Conservation (phyloP, 2,888 invertebrate species). For the Leucophora obtusa region DNA sequence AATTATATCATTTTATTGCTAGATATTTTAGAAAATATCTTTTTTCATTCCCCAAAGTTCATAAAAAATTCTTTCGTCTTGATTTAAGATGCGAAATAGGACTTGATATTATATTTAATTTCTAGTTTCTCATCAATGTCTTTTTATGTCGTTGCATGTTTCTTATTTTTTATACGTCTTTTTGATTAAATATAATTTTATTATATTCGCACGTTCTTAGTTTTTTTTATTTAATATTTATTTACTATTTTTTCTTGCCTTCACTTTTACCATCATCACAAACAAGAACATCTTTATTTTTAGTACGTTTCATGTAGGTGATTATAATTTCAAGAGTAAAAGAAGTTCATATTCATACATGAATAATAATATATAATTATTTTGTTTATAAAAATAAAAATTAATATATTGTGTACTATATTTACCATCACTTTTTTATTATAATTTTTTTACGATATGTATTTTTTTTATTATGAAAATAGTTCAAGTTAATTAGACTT, state of each 20-base stretch:
- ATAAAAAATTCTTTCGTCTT: neutral
- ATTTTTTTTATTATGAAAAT: constrained; percentile 1
- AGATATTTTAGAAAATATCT: too few relatives aligned
- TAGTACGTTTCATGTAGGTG: neutral
- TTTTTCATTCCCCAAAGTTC: too few relatives aligned
- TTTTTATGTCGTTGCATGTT: constrained; percentile 34
- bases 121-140: constrained; percentile 22
- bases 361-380: neutral
- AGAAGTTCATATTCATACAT: neutral
- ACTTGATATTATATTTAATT: constrained; percentile 26
- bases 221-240: constrained; percentile 4
- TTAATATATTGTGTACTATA: neutral
- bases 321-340: neutral
- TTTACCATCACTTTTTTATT: neutral
- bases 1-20: too few relatives aligned
- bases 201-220: constrained; percentile 45
- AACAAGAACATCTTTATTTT: constrained; percentile 40
- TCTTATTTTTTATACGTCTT: constrained; percentile 10
- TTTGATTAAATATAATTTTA: constrained; percentile 23
- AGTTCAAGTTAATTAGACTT: constrained; percentile 18
- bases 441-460: too few relatives aligned
- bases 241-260: neutral
- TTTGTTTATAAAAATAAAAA: neutral
- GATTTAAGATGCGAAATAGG: constrained; percentile 37
- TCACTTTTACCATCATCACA: constrained; percentile 8